These are phyloP conservation scores for Calcarius lapponicus DNA, from an alignment of 2,797 vertebrate genomes.

Conservation along the genomic window DNA sequence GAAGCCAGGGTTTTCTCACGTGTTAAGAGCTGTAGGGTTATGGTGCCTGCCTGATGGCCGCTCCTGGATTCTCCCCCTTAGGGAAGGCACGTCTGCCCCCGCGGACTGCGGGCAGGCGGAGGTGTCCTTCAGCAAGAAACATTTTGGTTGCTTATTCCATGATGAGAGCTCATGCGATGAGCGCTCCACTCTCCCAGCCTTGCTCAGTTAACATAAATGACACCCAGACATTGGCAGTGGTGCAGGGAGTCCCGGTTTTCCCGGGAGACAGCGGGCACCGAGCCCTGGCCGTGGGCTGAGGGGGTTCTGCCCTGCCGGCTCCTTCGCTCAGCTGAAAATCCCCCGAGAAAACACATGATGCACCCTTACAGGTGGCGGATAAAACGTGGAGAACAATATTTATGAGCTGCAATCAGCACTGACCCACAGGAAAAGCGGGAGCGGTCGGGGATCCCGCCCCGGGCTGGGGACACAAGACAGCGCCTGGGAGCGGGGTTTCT, in stretches of 20 bases:
- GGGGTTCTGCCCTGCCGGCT: background rate
- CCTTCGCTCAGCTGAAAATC: background rate
- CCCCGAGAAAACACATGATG: background rate
- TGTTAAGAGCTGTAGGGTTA: background rate
- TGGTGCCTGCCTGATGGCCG: background rate
- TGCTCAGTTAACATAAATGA: background rate
- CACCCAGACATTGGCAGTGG: background rate
- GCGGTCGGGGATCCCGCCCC: accelerated
- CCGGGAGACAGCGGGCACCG: background rate
- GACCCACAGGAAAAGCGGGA: background rate
- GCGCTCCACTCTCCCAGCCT: background rate
- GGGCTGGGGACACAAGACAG: background rate
- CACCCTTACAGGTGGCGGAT: background rate
- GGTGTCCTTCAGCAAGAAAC: background rate
- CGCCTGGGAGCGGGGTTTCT: background rate
- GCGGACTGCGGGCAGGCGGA: too few species aligned
- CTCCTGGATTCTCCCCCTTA: background rate
- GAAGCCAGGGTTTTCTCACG: background rate
- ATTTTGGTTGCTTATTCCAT: background rate
- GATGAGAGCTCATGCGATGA: accelerated
- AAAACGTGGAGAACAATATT: background rate
- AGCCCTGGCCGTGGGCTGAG: accelerated
- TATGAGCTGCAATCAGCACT: background rate
- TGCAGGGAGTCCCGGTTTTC: background rate
- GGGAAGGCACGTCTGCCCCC: background rate